A percentile compares a stretch with the other conserved stretches of the same genome.
Evolutionary conservation across 2,888 invertebrate genomes (phyloP).

Genomic region (Pyrochroa serraticornis): DNA sequence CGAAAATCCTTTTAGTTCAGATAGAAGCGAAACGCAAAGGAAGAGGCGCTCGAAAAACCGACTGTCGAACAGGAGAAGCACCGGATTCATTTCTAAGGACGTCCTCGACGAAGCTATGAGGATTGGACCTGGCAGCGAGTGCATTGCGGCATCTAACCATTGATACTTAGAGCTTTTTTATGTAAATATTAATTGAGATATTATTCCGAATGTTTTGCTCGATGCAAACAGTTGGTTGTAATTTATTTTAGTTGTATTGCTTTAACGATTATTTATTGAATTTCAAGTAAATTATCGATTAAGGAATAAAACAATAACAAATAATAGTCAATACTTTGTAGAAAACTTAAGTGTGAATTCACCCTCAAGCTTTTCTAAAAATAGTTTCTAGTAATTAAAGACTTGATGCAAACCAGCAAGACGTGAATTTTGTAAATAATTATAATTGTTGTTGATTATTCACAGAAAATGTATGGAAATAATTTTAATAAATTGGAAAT

Average conservation of each 20-base stretch:
- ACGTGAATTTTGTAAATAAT: no score
- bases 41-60: conserved; percentile 53
- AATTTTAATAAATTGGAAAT: no score
- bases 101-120: conserved; percentile 44
- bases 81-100: conserved; percentile 44
- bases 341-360: no score
- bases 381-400: no score
- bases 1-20: conserved; percentile 15
- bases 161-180: neutral
- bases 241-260: neutral
- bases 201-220: neutral
- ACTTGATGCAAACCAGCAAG: no score
- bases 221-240: neutral
- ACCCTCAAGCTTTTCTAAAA: no score
- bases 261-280: neutral
- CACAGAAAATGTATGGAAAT: no score
- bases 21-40: conserved; percentile 52
- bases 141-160: neutral
- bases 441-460: no score
- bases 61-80: conserved; percentile 54
- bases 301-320: neutral
- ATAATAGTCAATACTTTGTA: no score
- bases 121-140: conserved; percentile 36
- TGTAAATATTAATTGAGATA: conserved; percentile 3
- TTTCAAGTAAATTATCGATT: neutral